Base-by-base conservation (phyloP, 2,888 invertebrate species). In the Cheiracanthium punctorium region DNA sequence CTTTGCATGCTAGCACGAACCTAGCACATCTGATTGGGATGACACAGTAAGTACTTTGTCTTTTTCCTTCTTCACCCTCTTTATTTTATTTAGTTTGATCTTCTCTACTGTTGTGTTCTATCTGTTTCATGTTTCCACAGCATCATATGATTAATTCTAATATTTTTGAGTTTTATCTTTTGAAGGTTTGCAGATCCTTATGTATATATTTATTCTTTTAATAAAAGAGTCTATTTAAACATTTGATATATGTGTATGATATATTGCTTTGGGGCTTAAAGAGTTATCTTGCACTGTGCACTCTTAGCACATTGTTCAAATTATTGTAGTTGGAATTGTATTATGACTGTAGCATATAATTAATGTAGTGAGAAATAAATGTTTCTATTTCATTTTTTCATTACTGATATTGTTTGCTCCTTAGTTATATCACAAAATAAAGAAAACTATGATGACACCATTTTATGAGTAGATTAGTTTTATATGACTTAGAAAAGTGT, bases 1-100 rank as follows among this genome's bases (percentile, higher is more conserved):
- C 82, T 88, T 88, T 88, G 88, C 88, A 88, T 88, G 89, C 80
- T 72, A 88, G 84, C 88, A 88, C 48, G 88, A 89, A 73, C 81
- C 86, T 88, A 82, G 88, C 82, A 80, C 87, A 79, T 88, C 88
- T 81, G 88, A 88, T 88, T 86, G 88, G 89, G 89, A 89, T 86
- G 89, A 89, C 88, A 88, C 86, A 80, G 89, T 89, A 89, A 89
- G 89, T 89, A 89, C 80, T 87, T 79, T 80, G 32, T 80, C 75
- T 81, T 73, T 73, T 48, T 69, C 71, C 41, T 80, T 71, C 41
- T 85, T 80, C 24, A 41, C 73, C 74, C 64, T 64, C 65, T 80
- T 48, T 30, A 75, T 41, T 77, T 82, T 58, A 64, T 82, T 69
- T 28, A 58, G 29, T 76, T 82, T 65, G 64, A 48, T 79, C 37